phyloP scores from a whole-genome alignment of 2,888 invertebrate species.

The Drosophila cognata region DNA sequence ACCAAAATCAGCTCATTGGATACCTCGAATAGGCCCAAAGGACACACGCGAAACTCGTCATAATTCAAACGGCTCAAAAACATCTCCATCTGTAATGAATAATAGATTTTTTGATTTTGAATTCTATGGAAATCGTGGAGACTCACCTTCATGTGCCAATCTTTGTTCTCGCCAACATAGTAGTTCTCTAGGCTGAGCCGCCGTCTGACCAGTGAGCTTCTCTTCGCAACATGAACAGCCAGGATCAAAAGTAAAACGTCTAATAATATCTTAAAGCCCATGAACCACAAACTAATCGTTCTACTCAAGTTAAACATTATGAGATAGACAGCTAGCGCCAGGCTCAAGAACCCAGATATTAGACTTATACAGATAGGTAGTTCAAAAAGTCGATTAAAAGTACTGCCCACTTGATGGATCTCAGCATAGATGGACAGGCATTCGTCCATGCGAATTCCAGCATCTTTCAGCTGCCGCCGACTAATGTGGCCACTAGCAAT shows the following conservation, averaged over 20 bases:
- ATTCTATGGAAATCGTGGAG: neutral
- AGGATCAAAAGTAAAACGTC: conserved; percentile 64
- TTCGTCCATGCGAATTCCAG: conserved; percentile 45
- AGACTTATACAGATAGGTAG: conserved; percentile 48
- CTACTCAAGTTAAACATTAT: neutral
- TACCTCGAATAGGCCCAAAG: conserved; percentile 70
- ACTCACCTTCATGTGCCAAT: conserved; percentile 56
- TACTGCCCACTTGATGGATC: conserved; percentile 40
- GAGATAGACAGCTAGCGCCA: conserved; percentile 30
- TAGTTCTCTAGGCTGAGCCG: conserved; percentile 63
- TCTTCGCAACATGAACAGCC: conserved; percentile 51
- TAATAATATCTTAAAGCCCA: conserved; percentile 27
- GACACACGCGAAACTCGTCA: conserved; percentile 60
- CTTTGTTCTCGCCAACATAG: conserved; percentile 39
- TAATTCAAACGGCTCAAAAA: conserved; percentile 64
- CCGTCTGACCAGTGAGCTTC: conserved; percentile 44
- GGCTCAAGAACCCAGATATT: conserved; percentile 34
- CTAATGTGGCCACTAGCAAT: neutral
- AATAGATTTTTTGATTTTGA: neutral
- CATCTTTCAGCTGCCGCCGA: conserved; percentile 16
- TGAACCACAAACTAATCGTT: conserved; percentile 5
- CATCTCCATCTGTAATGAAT: conserved; percentile 60
- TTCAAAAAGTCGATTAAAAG: conserved; percentile 58
- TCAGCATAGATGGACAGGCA: conserved; percentile 59
- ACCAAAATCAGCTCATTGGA: conserved; percentile 68